phyloP scores from a whole-genome alignment of 2,797 vertebrate species.

The Argentina silus region DNA sequence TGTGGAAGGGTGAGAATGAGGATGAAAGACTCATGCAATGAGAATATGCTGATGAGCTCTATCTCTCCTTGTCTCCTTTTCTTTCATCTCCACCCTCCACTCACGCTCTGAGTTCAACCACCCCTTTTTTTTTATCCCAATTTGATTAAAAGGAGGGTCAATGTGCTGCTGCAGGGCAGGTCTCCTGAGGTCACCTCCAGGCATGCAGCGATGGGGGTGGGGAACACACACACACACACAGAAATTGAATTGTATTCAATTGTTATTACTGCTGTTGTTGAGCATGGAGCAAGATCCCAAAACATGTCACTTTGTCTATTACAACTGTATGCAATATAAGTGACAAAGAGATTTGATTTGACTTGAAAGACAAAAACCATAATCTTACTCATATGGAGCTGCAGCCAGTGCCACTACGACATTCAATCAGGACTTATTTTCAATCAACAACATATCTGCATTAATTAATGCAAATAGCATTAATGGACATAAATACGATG shows the following conservation, averaged over 20 bases:
- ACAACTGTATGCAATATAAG: no score
- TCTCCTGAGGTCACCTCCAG: constrained; percentile 34
- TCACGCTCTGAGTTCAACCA: constrained; percentile 39
- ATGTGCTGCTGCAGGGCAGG: constrained; percentile 35
- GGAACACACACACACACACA: constrained; percentile 14
- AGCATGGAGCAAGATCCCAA: no score
- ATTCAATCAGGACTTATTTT: no score
- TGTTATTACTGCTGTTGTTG: background rate
- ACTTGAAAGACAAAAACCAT: no score
- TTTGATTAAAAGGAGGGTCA: constrained; percentile 52
- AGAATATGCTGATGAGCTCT: constrained; percentile 56
- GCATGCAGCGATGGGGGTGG: background rate
- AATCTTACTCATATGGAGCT: no score
- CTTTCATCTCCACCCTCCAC: constrained; percentile 36
- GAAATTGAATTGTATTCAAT: background rate
- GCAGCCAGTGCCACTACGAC: no score
- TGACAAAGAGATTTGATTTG: no score
- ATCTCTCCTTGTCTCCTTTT: constrained; percentile 22
- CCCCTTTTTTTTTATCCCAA: constrained; percentile 51
- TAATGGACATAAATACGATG: background rate
- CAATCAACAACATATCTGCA: no score
- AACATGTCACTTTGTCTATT: no score
- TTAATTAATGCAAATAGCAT: background rate
- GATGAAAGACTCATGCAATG: constrained; percentile 51
- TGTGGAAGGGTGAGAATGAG: constrained; percentile 46